Evolutionary conservation across 1,140 invertebrate species (phyloP), one percentile per base, ranked within the genome.

Genomic region (Trichonephila inaurata): DNA sequence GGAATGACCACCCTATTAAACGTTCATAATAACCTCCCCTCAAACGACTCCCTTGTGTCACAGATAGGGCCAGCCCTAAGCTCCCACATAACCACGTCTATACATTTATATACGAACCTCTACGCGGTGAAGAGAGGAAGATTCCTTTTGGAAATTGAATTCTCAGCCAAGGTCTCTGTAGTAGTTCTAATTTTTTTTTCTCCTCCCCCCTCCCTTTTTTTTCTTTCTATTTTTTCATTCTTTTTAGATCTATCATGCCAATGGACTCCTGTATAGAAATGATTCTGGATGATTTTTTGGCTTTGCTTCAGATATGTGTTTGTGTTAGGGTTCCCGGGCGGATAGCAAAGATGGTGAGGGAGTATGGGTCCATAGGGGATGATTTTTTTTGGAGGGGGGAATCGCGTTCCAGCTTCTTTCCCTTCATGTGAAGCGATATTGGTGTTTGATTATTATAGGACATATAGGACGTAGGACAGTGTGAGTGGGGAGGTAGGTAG

Each of bases 1-100:
- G 8, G 62, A 89, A 69, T 72, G 88, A 89, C 88, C 66, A 89
- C 62, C 88, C 88, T 72, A 89, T 89, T 89, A 89, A 87, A 89
- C 88, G 62, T 72, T 61, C 40, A 72, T 72, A 89, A 89, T 72
- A 69, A 40, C 28, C 83, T 44, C n/a, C 81, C 81, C 81, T 18
- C 18, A 83, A 83, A 83, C 44, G 81, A 58, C 81, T 58, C 81
- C 81, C 81, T 83, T 44, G 81, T 83, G 81, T 58, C 33, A 24
- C 18, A 58, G 81, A 58, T 58, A 51, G 81, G 44, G 24, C 69
- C 14, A 72, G 69, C 69, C 69, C 69, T 33, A 28, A 72, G 69
- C 24, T 24, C 69, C 24, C 16, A 72, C 24, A 72, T 72, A 72
- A 33, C 19, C 10, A 19, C 18, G 7, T 19, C 81, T 16, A 44